A percentile compares a stretch with the other conserved stretches of the same genome.
Conservation (phyloP, 2,797 vertebrate species). For the Enteromius unitaeniatus region DNA sequence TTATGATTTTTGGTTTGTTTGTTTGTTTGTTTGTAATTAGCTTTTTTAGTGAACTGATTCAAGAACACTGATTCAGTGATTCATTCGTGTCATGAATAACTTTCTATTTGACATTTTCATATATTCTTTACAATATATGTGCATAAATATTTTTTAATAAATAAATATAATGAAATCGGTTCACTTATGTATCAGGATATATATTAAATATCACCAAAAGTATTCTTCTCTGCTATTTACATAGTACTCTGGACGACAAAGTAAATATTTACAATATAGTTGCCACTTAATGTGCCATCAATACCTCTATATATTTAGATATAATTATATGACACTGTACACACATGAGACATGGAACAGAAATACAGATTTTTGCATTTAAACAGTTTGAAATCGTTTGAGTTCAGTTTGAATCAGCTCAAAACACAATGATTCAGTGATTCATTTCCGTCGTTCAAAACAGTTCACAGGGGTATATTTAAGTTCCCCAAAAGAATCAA, state of each 20-base stretch:
- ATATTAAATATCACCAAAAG: background rate
- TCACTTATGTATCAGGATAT: background rate
- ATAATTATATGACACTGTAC: background rate
- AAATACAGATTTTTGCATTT: background rate
- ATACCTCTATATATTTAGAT: background rate
- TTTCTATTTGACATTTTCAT: background rate
- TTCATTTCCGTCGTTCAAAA: background rate
- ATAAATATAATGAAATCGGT: background rate
- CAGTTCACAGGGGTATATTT: background rate
- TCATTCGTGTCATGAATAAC: background rate
- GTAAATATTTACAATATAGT: background rate
- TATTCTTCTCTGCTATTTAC: background rate
- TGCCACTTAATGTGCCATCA: no score
- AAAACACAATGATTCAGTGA: background rate
- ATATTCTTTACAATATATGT: background rate
- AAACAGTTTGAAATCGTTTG: background rate
- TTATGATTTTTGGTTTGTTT: no score
- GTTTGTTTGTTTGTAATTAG: background rate
- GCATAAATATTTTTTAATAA: no score
- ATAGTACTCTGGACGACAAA: background rate
- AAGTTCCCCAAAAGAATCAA: background rate
- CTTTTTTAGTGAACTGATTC: background rate
- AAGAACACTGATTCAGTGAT: background rate
- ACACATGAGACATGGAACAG: background rate
- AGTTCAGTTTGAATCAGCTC: conserved; percentile 4